Base-by-base conservation (phyloP, 1,140 invertebrate genomes). In the Leucophenga varia region DNA sequence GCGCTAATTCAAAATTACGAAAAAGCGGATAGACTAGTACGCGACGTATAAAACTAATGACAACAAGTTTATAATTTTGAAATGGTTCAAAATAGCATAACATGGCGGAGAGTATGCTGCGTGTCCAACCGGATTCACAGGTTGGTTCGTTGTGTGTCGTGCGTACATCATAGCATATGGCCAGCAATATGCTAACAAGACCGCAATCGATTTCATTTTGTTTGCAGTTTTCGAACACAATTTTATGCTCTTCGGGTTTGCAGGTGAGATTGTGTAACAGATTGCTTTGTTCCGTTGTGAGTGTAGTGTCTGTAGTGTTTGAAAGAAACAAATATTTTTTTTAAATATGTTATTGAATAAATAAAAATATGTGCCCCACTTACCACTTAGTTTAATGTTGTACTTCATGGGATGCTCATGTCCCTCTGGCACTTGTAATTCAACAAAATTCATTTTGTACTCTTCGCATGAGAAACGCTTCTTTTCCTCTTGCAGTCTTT, bases 361-460 rank as follows among this genome's bases (percentile, higher is more conserved):
- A 5, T 35, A 20, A 36, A 35, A 17, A 34, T 22, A 19, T 13
- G n/a, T n/a, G n/a, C n/a, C n/a, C 5, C 21, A 36, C 25, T 19
- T 39, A 55, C 53, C 67, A 25, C 51, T 49, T 38, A 64, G 64
- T 57, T 68, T 71, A 16, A 57, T 55, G 36, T 49, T 59, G 19
- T 46, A 73, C 41, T 63, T 64, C 36, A 65, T 37, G 6, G 71
- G 71, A 58, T 73, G 65, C 12, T 73, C 67, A 45, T 65, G 67
- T 6, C 71, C 71, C 18, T 71, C 65, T 36, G 71, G 71, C 19
- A 73, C 67, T 40, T 73, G 70, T 30, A 73, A 45, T 34, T 73
- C 70, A 21, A 73, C 56, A 49, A 71, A 71, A 46, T 73, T 73
- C 43, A 73, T 57, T 61, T 73, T 73, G 52, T 73, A 73, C 47